Conservation (phyloP, 1,140 invertebrate genomes). For the Drosophila sulfurigaster region DNA sequence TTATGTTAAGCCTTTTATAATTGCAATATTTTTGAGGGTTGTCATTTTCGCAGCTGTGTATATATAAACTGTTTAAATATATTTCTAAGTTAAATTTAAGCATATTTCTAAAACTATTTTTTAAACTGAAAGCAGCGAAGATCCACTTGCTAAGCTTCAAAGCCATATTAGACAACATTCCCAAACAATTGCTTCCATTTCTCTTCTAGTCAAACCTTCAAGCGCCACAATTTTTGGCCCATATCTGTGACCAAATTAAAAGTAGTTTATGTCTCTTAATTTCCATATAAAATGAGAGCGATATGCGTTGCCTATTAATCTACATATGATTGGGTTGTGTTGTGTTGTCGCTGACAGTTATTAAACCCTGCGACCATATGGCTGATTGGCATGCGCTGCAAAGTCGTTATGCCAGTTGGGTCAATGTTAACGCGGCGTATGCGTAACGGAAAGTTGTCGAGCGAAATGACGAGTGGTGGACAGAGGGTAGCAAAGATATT, state of each 20-base stretch:
- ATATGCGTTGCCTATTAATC: conserved; percentile 21
- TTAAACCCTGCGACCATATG: conserved; percentile 11
- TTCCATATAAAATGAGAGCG: conserved; percentile 1
- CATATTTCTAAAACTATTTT: too few relatives aligned
- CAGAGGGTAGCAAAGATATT: conserved; percentile 21
- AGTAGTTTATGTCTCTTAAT: conserved; percentile 8
- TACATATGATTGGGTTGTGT: conserved; percentile 5
- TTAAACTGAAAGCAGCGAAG: too few relatives aligned
- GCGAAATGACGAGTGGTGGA: neutral
- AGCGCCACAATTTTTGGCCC: neutral
- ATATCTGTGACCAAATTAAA: neutral
- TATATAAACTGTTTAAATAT: too few relatives aligned
- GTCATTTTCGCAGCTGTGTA: too few relatives aligned
- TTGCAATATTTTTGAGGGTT: too few relatives aligned
- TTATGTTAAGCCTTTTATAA: too few relatives aligned
- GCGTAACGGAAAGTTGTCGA: conserved; percentile 14
- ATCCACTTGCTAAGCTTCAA: too few relatives aligned
- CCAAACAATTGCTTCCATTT: too few relatives aligned
- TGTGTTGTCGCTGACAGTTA: conserved; percentile 13
- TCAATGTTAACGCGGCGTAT: conserved; percentile 26
- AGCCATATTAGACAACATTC: too few relatives aligned
- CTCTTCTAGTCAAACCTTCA: too few relatives aligned
- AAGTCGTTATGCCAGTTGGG: neutral
- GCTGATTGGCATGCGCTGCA: conserved; percentile 4
- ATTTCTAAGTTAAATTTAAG: too few relatives aligned